Evolutionary conservation across 2,888 invertebrate genomes (phyloP).

Genomic region (Eristalis tenax): DNA sequence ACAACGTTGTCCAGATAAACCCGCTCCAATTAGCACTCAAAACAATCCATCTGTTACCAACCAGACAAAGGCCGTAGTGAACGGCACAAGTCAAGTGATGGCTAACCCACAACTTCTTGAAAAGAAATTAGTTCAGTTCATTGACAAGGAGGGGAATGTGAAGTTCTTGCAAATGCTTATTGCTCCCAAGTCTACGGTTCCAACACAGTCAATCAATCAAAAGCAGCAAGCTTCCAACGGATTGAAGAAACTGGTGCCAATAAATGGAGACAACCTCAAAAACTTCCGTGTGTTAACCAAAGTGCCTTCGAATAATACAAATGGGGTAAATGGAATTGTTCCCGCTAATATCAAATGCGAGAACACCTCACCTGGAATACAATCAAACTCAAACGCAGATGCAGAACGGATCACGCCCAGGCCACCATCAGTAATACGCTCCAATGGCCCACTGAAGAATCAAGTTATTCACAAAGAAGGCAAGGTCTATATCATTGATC

Average conservation of each 20-base stretch:
- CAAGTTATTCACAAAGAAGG: constrained; percentile 79
- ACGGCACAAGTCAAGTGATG: constrained; percentile 12
- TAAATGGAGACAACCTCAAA: constrained; percentile 28
- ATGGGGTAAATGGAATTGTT: constrained; percentile 23
- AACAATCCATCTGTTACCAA: not conserved
- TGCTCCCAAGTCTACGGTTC: constrained; percentile 44
- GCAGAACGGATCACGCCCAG: constrained; percentile 11
- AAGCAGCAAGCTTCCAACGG: constrained; percentile 34
- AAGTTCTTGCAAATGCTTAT: constrained; percentile 76
- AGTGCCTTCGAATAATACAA: not conserved
- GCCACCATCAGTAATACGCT: constrained; percentile 23
- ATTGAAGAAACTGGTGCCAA: not conserved
- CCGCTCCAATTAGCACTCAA: not conserved
- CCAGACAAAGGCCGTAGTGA: not conserved
- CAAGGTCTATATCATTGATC: constrained; percentile 80
- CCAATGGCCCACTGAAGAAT: constrained; percentile 72
- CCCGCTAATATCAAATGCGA: not conserved
- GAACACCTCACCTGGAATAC: not conserved
- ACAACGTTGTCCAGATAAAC: not conserved
- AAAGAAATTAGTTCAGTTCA: constrained; percentile 75
- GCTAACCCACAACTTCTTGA: constrained; percentile 72
- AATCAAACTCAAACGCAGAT: not conserved
- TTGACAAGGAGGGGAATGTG: constrained; percentile 75
- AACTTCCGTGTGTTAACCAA: constrained; percentile 2
- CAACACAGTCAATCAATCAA: not conserved